Evolutionary conservation across 35 echinoderm and acorn worm species (phyloP), one percentile per base, ranked within the genome.

Genomic region (Ophioderma brevispina): DNA sequence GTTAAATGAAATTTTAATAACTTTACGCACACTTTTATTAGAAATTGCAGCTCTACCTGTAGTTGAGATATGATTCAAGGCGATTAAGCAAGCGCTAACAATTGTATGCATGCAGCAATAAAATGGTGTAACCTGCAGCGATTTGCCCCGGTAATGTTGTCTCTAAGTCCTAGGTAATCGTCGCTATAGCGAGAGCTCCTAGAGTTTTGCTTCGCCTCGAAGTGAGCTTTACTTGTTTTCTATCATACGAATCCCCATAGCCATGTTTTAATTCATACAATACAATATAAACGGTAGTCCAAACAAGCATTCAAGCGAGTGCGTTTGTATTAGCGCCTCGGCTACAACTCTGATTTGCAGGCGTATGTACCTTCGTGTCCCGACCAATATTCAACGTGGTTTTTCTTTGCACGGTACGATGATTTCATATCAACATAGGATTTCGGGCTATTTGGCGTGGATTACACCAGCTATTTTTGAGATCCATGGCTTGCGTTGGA

Each of bases 1-100:
- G 28, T 25, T 70, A 70, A 70, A 70, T 70, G 59, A 70, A 70
- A 70, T 70, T 70, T 70, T 70, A 70, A 70, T 70, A 70, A 70
- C 59, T 70, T 70, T 70, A 25, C 59, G 10, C 59, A 70, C 59
- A 70, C n/a, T 70, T 70, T 70, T 70, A 70, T 70, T 70, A 70
- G 59, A 70, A 13, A 15, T 70, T 70, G n/a, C 59, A 70, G n/a
- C 59, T 4, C 59, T 18, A 25, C 10, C 59, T 25, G 6, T 6
- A 70, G 15, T 4, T 25, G n/a, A n/a, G n/a, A n/a, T 70, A 25
- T 70, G 23, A 70, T 70, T 70, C 23, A 70, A 70, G n/a, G 59
- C 59, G 59, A 70, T 70, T 70, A 70, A 70, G 17, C 59, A 70
- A 70, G 59, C 41, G 17, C 4, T 4, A 70, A 70, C 59, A 70